These are phyloP conservation scores for Tenebrio molitor DNA, from an alignment of 1,140 invertebrate species.

Conservation along the genomic window DNA sequence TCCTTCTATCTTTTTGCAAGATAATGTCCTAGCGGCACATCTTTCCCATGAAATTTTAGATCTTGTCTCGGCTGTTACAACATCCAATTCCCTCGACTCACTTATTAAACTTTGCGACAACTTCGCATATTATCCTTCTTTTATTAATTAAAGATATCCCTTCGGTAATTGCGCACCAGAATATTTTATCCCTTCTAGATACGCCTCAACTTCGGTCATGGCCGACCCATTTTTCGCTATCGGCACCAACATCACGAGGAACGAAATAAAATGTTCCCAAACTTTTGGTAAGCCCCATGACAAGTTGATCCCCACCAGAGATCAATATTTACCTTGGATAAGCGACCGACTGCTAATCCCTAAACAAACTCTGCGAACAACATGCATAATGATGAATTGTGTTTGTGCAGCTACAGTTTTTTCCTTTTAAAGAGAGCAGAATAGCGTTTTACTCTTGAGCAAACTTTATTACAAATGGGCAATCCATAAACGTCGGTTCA, in stretches of 20 bases:
- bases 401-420: constrained; percentile 10
- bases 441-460: constrained; percentile 14
- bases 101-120: no score
- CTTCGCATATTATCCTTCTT: no score
- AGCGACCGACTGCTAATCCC: constrained; percentile 19
- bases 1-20: background rate
- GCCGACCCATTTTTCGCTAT: no score
- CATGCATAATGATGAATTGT: constrained; percentile 21
- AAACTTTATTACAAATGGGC: constrained; percentile 15
- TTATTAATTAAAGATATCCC: no score
- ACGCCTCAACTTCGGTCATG: no score
- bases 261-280: background rate
- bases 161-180: no score
- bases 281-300: constrained; percentile 12
- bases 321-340: constrained; percentile 36
- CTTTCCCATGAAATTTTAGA: background rate
- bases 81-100: no score
- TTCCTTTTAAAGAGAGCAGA: background rate
- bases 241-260: no score
- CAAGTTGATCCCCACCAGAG: constrained; percentile 11
- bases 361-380: constrained; percentile 15
- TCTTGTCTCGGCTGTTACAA: background rate
- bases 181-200: no score
- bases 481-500: constrained; percentile 14
- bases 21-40: background rate